Conservation (phyloP, 2,797 vertebrate genomes). For the Pelobates cultripes region DNA sequence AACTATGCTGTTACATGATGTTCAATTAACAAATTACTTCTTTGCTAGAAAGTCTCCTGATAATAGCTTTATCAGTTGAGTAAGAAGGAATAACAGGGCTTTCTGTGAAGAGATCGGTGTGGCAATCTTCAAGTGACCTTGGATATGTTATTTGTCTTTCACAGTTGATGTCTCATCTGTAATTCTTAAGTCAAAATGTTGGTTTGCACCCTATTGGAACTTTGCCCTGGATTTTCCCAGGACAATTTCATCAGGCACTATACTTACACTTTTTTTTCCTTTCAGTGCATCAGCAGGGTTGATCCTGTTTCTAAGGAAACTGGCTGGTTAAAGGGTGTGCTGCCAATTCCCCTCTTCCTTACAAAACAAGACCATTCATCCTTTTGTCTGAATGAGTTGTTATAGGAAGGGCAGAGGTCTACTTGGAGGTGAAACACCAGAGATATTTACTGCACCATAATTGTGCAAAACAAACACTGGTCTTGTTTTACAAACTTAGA, state of each 20-base stretch:
- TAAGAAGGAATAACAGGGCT: not conserved
- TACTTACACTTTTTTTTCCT: not conserved
- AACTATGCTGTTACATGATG: too few relatives aligned
- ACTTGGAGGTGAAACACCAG: not conserved
- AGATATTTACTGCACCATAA: not conserved
- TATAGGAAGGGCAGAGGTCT: not conserved
- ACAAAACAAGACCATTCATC: not conserved
- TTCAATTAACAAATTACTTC: too few relatives aligned
- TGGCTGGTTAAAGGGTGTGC: not conserved
- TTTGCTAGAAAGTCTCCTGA: too few relatives aligned
- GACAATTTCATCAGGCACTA: not conserved
- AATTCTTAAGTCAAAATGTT: not conserved
- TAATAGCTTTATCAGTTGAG: too few relatives aligned
- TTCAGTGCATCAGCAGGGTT: not conserved
- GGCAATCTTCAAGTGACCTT: not conserved
- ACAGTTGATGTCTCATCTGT: not conserved
- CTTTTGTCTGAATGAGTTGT: slow-evolving; percentile 1
- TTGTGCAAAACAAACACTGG: not conserved
- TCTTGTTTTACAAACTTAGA: not conserved
- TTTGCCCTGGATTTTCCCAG: slow-evolving; percentile 1
- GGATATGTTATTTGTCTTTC: not conserved
- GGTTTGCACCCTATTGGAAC: not conserved
- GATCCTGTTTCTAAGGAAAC: not conserved
- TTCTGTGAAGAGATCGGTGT: too few relatives aligned
- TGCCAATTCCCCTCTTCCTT: not conserved